Percentiles rank a stretch among this genome's conserved stretches.
phyloP scores from a whole-genome alignment of 2,888 invertebrate genomes.

The Spatulosminthurus flaviceps region DNA sequence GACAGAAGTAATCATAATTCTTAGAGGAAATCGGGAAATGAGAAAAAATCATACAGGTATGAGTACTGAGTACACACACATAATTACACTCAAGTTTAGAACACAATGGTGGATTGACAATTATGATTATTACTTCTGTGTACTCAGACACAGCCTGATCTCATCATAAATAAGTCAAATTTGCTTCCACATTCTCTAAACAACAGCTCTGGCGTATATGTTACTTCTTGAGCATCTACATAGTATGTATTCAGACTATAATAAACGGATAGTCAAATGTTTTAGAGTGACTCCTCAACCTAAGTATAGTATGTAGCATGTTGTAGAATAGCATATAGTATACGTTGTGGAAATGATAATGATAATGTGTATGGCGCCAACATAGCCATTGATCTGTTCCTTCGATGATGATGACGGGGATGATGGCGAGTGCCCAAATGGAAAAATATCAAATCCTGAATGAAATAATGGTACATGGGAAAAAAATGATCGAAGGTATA shows the following conservation, averaged over 20 bases:
- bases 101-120: conserved; percentile 1
- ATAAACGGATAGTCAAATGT: too few relatives aligned
- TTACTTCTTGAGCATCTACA: too few relatives aligned
- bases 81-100: background rate
- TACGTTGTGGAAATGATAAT: background rate
- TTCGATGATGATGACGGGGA: conserved; percentile 3
- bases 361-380: background rate
- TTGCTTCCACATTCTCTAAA: background rate
- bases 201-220: background rate
- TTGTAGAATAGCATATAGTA: background rate
- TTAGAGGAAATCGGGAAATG: background rate
- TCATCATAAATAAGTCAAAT: conserved; percentile 14
- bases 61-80: background rate
- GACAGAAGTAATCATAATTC: conserved; percentile 1
- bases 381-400: conserved; percentile 8
- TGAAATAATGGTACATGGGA: conserved; percentile 15
- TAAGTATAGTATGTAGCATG: too few relatives aligned
- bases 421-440: background rate
- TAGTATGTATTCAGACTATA: too few relatives aligned
- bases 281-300: too few relatives aligned
- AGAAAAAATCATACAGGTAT: conserved; percentile 9
- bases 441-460: conserved; percentile 2
- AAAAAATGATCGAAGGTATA: conserved; percentile 32
- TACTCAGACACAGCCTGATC: conserved; percentile 3
- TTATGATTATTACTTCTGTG: background rate